These are phyloP conservation scores for Meta bourneti DNA, from an alignment of 2,888 invertebrate genomes.

Conservation along the genomic window DNA sequence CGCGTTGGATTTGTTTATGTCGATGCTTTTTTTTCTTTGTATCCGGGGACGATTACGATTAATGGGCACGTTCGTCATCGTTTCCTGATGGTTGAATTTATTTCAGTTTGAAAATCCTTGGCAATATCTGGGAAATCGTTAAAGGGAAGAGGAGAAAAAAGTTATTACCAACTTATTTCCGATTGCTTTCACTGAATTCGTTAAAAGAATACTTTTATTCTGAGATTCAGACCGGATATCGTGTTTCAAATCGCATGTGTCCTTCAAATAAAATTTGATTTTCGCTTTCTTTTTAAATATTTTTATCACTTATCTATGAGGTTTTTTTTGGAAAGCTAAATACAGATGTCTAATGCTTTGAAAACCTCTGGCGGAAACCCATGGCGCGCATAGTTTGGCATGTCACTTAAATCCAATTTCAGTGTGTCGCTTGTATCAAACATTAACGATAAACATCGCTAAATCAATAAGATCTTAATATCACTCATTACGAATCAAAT, in stretches of 20 bases:
- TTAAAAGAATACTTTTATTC: background rate
- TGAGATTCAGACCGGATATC: background rate
- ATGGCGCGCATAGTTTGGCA: too few relatives aligned
- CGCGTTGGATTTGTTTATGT: background rate
- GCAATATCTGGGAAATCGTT: slow-evolving; percentile 2
- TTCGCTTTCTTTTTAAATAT: background rate
- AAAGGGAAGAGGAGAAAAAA: background rate
- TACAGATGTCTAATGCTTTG: too few relatives aligned
- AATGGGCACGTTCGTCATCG: background rate
- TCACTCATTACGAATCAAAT: too few relatives aligned
- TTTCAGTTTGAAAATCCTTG: slow-evolving; percentile 12
- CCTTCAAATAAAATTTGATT: background rate
- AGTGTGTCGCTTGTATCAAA: too few relatives aligned
- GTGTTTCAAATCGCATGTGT: background rate
- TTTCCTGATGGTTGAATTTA: background rate
- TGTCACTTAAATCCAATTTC: too few relatives aligned
- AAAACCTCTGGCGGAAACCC: too few relatives aligned
- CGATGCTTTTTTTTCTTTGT: background rate
- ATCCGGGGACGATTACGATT: slow-evolving; percentile 12
- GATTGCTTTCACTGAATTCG: background rate
- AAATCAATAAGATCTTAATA: too few relatives aligned
- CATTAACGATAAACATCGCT: too few relatives aligned
- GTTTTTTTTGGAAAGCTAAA: too few relatives aligned
- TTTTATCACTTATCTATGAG: too few relatives aligned
- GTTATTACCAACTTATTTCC: background rate